Percentiles rank a stretch among this genome's conserved stretches.
Evolutionary conservation across 2,888 invertebrate genomes (phyloP).

Genomic region (Hemicrepidius hirtus): DNA sequence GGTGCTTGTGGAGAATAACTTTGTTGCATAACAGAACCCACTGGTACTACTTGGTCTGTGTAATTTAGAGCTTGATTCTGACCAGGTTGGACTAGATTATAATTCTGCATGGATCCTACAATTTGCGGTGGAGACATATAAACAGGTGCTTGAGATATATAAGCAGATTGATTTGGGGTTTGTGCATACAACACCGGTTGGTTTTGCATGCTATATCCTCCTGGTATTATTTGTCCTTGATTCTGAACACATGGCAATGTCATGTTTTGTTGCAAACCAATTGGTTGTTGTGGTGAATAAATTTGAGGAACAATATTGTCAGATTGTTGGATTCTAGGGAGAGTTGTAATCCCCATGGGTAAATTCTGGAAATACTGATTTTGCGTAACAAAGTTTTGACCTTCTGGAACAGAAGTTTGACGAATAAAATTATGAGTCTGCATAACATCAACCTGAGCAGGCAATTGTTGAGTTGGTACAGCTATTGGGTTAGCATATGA

Average conservation of each 20-base stretch:
- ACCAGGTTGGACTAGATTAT: conserved; percentile 1
- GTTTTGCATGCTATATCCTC: no score
- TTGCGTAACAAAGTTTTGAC: not conserved
- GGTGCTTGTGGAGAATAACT: not conserved
- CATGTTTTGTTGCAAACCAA: no score
- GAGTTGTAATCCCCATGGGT: not conserved
- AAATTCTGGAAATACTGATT: conserved; percentile 14
- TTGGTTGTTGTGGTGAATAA: no score
- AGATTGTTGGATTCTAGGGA: no score
- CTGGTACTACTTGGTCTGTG: not conserved
- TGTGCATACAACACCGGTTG: not conserved
- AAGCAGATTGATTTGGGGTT: not conserved
- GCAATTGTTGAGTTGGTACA: not conserved
- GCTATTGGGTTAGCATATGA: not conserved
- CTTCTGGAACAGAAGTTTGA: not conserved
- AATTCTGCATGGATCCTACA: not conserved
- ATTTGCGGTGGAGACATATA: no score
- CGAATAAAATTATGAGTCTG: not conserved
- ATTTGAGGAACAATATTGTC: no score
- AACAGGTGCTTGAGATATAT: not conserved
- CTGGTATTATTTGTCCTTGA: no score
- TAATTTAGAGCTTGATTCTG: not conserved
- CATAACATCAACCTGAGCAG: not conserved
- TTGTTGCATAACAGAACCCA: not conserved
- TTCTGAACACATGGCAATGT: no score